Percentiles rank a stretch among this genome's conserved stretches.
These are phyloP conservation scores for Atta texana DNA, from an alignment of 1,140 invertebrate genomes.

Conservation along the genomic window DNA sequence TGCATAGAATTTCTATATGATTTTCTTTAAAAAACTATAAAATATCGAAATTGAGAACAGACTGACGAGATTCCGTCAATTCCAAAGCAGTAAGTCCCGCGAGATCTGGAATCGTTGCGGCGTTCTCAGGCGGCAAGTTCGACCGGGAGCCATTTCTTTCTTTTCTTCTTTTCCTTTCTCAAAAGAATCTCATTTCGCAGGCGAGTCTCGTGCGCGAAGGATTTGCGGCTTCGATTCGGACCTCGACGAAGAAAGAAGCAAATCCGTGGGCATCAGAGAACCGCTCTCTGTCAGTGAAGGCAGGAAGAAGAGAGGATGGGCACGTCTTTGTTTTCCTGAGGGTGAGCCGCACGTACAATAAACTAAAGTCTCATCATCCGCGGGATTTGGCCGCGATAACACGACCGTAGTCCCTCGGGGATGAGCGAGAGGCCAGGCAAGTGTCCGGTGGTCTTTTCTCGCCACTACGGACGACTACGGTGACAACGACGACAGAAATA, in stretches of 20 bases:
- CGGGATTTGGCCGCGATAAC: conserved; percentile 85
- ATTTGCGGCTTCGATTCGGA: conserved; percentile 71
- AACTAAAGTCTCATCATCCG: conserved; percentile 86
- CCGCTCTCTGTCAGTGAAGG: conserved; percentile 5
- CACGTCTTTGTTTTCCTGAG: conserved; percentile 66
- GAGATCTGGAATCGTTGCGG: conserved; percentile 12
- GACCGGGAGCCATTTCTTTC: conserved; percentile 40
- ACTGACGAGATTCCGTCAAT: conserved; percentile 23
- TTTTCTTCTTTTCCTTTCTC: conserved; percentile 24
- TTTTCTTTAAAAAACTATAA: background rate
- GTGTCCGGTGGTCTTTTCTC: conserved; percentile 52
- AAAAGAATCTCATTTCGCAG: conserved; percentile 77
- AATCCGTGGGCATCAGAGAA: conserved; percentile 70
- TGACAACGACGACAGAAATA: conserved; percentile 60
- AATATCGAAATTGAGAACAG: conserved; percentile 7
- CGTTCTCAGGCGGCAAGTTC: background rate
- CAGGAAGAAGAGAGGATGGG: background rate
- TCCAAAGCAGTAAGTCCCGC: conserved; percentile 2
- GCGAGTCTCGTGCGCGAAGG: conserved; percentile 75
- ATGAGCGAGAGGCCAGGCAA: conserved; percentile 66
- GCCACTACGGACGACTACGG: conserved; percentile 22
- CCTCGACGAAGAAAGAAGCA: conserved; percentile 65
- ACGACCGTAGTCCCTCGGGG: conserved; percentile 77
- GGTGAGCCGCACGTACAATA: conserved; percentile 83
- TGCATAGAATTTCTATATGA: background rate